Evolutionary conservation across 2,797 vertebrate species (phyloP).

Genomic region (Protosalanx chinensis): DNA sequence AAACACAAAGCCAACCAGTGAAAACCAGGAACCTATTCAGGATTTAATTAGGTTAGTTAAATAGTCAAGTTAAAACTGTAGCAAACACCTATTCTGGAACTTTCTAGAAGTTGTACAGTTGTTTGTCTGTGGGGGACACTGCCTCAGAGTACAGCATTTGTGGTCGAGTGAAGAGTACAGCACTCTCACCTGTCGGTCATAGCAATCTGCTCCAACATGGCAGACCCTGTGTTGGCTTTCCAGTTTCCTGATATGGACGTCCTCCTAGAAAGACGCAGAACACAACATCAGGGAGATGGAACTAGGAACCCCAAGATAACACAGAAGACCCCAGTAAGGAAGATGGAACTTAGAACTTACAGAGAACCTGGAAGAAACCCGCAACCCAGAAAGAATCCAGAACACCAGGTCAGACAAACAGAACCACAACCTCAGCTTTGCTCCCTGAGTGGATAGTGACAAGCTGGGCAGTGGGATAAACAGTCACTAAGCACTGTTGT

Average conservation of each 20-base stretch:
- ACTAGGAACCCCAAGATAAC: slow-evolving; percentile 19
- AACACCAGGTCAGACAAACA: background rate
- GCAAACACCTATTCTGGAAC: too few relatives aligned
- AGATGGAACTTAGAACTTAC: background rate
- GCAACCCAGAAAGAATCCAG: slow-evolving; percentile 66
- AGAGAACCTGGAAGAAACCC: too few relatives aligned
- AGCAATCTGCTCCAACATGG: slow-evolving; percentile 96
- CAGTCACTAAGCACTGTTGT: slow-evolving; percentile 4
- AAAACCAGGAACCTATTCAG: too few relatives aligned
- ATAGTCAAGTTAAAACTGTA: too few relatives aligned
- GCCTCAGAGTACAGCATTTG: too few relatives aligned
- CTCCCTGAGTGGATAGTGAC: background rate
- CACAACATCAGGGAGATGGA: background rate
- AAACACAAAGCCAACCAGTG: slow-evolving; percentile 30
- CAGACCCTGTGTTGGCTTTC: slow-evolving; percentile 97
- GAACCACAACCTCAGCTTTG: background rate
- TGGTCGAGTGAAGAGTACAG: too few relatives aligned
- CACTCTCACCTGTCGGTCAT: slow-evolving; percentile 92
- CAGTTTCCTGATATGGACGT: slow-evolving; percentile 98
- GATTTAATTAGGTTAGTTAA: too few relatives aligned
- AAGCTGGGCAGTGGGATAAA: background rate
- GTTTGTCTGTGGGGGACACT: too few relatives aligned
- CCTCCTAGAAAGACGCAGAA: slow-evolving; percentile 75
- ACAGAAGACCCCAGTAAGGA: background rate
- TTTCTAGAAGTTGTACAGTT: too few relatives aligned